Evolutionary conservation across 2,888 invertebrate species (phyloP).

Genomic region (Brachylomia viminalis): DNA sequence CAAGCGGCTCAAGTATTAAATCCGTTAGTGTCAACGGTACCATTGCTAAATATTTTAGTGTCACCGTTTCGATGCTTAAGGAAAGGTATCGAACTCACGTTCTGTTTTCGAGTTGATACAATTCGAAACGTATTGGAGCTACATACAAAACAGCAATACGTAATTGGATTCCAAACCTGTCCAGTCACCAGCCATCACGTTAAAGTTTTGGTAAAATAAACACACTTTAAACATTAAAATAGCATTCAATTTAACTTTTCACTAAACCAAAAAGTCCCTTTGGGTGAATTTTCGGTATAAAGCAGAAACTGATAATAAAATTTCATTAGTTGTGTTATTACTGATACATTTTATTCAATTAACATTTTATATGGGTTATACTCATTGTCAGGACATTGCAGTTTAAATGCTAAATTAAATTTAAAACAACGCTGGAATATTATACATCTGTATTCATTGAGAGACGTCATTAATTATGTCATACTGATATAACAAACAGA

Average conservation of each 20-base stretch:
- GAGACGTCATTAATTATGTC: not conserved
- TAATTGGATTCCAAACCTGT: not conserved
- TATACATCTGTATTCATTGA: not conserved
- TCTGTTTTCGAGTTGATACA: constrained; percentile 5
- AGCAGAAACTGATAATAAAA: not conserved
- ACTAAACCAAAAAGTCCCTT: not conserved
- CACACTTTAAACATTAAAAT: constrained; percentile 6
- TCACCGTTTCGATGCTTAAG: constrained; percentile 35
- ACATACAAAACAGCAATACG: not conserved
- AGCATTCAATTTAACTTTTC: constrained; percentile 5
- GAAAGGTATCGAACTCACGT: constrained; percentile 4
- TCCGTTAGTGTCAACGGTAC: constrained; percentile 1
- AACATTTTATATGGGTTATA: not conserved
- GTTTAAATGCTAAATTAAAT: not conserved
- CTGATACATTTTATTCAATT: constrained; percentile 20
- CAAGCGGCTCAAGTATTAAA: constrained; percentile 28
- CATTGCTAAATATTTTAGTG: constrained; percentile 46
- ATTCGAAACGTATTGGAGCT: not conserved
- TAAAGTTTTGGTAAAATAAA: constrained; percentile 24
- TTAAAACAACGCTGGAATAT: not conserved
- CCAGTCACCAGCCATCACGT: not conserved
- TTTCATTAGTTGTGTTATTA: not conserved
- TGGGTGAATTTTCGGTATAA: not conserved
- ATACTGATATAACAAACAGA: constrained; percentile 1
- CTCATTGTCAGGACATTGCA: not conserved